A percentile compares a stretch with the other conserved stretches of the same genome.
phyloP scores from a whole-genome alignment of 2,888 invertebrate genomes.

The Lomographa bimaculata region DNA sequence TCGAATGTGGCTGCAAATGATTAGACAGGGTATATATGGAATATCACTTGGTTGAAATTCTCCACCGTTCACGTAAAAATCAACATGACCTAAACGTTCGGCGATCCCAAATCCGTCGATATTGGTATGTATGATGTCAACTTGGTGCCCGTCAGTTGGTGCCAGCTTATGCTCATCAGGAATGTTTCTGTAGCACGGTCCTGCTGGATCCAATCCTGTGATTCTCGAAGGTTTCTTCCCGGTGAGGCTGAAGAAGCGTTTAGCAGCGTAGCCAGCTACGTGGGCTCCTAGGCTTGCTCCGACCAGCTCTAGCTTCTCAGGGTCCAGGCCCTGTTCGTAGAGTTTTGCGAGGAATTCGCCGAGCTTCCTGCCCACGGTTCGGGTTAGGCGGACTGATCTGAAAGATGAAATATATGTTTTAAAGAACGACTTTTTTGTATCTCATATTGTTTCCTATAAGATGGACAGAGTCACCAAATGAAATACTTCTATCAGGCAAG shows the following conservation, averaged over 20 bases:
- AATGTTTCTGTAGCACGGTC: constrained; percentile 66
- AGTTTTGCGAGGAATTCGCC: constrained; percentile 65
- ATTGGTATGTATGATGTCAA: constrained; percentile 70
- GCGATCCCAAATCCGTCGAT: constrained; percentile 77
- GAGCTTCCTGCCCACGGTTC: constrained; percentile 58
- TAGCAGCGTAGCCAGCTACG: constrained; percentile 57
- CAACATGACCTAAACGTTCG: constrained; percentile 64
- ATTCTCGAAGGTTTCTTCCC: constrained; percentile 62
- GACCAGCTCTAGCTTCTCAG: constrained; percentile 62
- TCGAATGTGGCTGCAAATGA: constrained; percentile 64
- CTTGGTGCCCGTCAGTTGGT: constrained; percentile 52
- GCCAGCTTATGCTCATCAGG: constrained; percentile 49
- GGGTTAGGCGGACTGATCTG: constrained; percentile 66
- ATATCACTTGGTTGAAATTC: constrained; percentile 71
- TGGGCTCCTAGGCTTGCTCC: constrained; percentile 71
- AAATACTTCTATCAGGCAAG: no score
- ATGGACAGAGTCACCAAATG: no score
- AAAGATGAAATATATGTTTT: constrained; percentile 31
- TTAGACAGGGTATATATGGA: constrained; percentile 61
- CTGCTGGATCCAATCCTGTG: constrained; percentile 71
- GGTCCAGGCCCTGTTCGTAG: constrained; percentile 50
- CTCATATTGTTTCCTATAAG: no score
- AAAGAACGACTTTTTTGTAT: no score
- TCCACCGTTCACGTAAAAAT: constrained; percentile 71
- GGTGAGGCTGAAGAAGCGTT: constrained; percentile 58